Conservation (phyloP, 2,113 vertebrate genomes). For the Uria aalge region DNA sequence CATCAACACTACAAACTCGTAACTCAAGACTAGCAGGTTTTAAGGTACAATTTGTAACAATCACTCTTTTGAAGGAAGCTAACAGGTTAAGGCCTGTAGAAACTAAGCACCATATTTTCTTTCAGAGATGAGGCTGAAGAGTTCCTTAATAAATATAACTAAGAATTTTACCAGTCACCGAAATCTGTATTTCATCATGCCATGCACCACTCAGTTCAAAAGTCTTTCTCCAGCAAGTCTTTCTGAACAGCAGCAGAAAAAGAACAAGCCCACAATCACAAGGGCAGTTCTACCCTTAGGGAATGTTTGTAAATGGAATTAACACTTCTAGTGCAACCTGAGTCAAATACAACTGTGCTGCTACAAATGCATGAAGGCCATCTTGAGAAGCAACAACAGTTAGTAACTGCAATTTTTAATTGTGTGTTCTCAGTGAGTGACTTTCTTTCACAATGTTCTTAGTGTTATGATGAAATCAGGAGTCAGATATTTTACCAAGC, state of each 20-base stretch:
- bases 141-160: background rate
- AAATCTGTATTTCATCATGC: background rate
- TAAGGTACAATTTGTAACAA: background rate
- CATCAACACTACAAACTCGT: background rate
- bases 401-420: background rate
- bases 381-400: background rate
- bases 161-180: background rate
- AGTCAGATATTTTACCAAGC: background rate
- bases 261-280: background rate
- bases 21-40: background rate
- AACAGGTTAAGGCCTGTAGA: background rate
- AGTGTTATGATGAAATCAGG: background rate
- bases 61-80: background rate
- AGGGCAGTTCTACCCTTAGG: background rate
- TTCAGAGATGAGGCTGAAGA: background rate
- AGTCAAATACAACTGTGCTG: background rate
- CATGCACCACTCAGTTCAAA: background rate
- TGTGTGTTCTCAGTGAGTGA: background rate
- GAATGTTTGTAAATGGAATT: rapidly evolving
- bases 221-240: background rate
- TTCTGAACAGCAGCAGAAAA: background rate
- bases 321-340: background rate
- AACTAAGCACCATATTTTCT: background rate
- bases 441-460: background rate
- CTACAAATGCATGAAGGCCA: background rate